phyloP scores from a whole-genome alignment of 2,113 vertebrate genomes.

The Engystomops pustulosus region DNA sequence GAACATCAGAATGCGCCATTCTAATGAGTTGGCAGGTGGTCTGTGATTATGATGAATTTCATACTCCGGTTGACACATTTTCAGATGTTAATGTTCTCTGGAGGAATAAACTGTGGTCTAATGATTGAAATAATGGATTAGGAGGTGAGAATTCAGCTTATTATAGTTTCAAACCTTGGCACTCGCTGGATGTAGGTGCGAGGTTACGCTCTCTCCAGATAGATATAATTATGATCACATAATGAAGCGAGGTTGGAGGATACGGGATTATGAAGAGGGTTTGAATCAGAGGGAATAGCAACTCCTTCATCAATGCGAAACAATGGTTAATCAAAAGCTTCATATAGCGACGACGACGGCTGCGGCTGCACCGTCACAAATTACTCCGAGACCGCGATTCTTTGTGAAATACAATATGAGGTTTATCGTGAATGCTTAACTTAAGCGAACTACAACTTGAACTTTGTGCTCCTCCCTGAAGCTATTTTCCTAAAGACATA shows the following conservation, averaged over 20 bases:
- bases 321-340: constrained; percentile 69
- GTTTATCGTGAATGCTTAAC: constrained; percentile 56
- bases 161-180: constrained; percentile 71
- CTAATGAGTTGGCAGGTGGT: constrained; percentile 72
- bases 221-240: constrained; percentile 67
- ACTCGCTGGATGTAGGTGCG: constrained; percentile 68
- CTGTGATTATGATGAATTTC: constrained; percentile 72
- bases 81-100: constrained; percentile 76
- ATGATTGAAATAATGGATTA: constrained; percentile 74
- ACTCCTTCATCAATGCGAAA: constrained; percentile 66
- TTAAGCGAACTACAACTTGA: constrained; percentile 56
- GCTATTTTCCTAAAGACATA: constrained; percentile 39
- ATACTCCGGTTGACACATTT: constrained; percentile 73
- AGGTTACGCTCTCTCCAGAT: constrained; percentile 68
- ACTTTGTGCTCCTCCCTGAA: constrained; percentile 45
- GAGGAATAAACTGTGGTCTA: constrained; percentile 74
- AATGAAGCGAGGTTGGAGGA: constrained; percentile 68
- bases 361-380: constrained; percentile 37
- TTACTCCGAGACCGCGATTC: constrained; percentile 55
- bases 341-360: constrained; percentile 23
- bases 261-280: constrained; percentile 65
- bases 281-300: constrained; percentile 63
- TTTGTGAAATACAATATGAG: constrained; percentile 57
- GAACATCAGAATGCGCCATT: constrained; percentile 69
- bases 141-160: constrained; percentile 72